Base-by-base conservation (phyloP, 2,797 vertebrate species). In the Takifugu ocellatus region DNA sequence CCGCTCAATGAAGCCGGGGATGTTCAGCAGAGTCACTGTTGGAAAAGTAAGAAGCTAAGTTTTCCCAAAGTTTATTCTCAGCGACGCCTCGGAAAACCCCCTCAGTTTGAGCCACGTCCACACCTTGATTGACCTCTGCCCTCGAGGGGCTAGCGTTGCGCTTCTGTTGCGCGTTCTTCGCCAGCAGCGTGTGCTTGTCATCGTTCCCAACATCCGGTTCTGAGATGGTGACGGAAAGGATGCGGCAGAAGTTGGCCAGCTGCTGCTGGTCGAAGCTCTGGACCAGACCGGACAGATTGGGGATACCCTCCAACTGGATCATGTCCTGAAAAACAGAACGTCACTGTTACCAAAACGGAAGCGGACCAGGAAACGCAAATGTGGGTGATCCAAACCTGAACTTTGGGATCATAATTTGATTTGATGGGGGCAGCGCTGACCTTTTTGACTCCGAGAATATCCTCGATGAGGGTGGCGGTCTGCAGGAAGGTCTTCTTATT, bases 221-320 rank as follows among this genome's bases (percentile, higher is more conserved):
- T 0, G 97, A 99, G 87, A 99, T 98, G 27, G 96, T 98, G 85
- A 99, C 95, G 0, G 97, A 98, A 17, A 99, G 91, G 82, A 99
- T 98, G 74, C 97, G 92, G 83, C 97, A 99, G 90, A 99, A 99
- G 89, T 97, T 99, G 39, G 97, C 97, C 59, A 99, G 92, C 81
- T 99, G 97, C 72, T 99, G 97, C 80, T 99, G 97, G 87, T 99
- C 96, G 27, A 99, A 99, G 82, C 94, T 98, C 83, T 97, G 96
- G 44, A 99, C 96, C 61, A 99, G 91, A 63, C 90, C 93, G 0
- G 91, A 92, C 56, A 99, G 90, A 74, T 97, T 96, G 60, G 96
- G 95, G 78, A 99, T 96, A 72, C 96, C 95, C 61, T 99, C 97
- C 78, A 99, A 90, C 33, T 96, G 96, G 77, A 99, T 98, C 92